phyloP scores from a whole-genome alignment of 2,888 invertebrate species.

The Augochlorella aurata region DNA sequence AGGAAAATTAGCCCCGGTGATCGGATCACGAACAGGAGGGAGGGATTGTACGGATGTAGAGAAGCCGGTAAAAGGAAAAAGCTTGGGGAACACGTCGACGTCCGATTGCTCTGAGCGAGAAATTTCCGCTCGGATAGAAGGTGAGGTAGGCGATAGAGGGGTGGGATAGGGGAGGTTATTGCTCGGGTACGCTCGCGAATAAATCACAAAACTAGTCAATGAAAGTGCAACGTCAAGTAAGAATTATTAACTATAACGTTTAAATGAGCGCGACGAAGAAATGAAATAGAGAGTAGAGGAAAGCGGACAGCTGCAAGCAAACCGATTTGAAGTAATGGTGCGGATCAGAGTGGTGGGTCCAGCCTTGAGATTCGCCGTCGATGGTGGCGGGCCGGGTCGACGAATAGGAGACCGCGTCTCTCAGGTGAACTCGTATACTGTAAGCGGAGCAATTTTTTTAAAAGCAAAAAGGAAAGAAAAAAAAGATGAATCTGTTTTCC shows the following conservation, averaged over 20 bases:
- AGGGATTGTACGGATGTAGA: neutral
- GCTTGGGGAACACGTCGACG: slow-evolving; percentile 55
- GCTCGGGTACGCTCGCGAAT: slow-evolving; percentile 62
- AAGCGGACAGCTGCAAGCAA: slow-evolving; percentile 19
- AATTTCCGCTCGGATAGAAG: slow-evolving; percentile 32
- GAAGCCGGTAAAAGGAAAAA: slow-evolving; percentile 12
- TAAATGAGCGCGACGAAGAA: slow-evolving; percentile 58
- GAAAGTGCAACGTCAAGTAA: slow-evolving; percentile 81
- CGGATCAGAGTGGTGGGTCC: neutral
- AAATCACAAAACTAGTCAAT: slow-evolving; percentile 81
- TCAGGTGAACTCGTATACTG: slow-evolving; percentile 19
- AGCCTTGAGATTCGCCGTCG: neutral
- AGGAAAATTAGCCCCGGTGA: slow-evolving; percentile 49
- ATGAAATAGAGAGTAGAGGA: slow-evolving; percentile 42
- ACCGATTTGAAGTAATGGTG: slow-evolving; percentile 6
- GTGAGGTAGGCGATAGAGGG: slow-evolving; percentile 5
- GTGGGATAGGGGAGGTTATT: slow-evolving; percentile 6
- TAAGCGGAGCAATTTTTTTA: slow-evolving; percentile 21
- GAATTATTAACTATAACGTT: slow-evolving; percentile 74
- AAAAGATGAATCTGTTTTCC: slow-evolving; percentile 9
- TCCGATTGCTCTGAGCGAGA: slow-evolving; percentile 41
- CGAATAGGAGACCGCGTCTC: neutral
- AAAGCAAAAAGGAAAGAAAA: neutral
- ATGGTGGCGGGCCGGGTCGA: neutral
- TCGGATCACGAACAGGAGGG: slow-evolving; percentile 41